Percentiles rank a stretch among this genome's conserved stretches.
These are phyloP conservation scores for Phyllopteryx taeniolatus DNA, from an alignment of 2,113 vertebrate genomes.

Conservation along the genomic window DNA sequence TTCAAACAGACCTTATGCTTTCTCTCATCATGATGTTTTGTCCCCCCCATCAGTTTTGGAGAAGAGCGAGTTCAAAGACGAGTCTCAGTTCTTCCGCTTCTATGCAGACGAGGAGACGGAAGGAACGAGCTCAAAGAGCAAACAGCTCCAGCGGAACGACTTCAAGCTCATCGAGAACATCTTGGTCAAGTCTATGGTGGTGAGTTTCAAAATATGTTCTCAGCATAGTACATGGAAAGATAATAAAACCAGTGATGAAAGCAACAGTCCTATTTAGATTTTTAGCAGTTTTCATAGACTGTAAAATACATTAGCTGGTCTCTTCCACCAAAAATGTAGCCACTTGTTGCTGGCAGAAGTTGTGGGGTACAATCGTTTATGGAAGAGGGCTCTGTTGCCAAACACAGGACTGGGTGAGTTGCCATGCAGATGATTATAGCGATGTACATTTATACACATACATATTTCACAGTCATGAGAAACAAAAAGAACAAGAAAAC, in stretches of 20 bases:
- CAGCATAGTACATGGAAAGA: neutral
- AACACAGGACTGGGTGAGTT: neutral
- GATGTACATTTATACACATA: neutral
- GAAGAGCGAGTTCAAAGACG: conserved; percentile 98
- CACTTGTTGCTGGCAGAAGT: neutral
- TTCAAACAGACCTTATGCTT: neutral
- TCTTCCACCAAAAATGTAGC: neutral
- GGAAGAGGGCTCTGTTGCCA: neutral
- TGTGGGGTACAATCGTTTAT: neutral
- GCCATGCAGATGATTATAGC: too few species aligned
- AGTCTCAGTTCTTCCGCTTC: conserved; percentile 96
- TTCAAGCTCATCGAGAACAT: conserved; percentile 97
- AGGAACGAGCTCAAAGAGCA: conserved; percentile 88
- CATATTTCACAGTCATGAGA: neutral
- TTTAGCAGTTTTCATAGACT: neutral
- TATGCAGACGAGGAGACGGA: conserved; percentile 97
- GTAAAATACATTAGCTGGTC: neutral
- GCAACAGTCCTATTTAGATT: neutral
- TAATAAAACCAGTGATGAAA: neutral
- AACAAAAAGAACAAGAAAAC: neutral
- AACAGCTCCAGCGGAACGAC: conserved; percentile 87
- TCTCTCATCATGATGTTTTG: neutral
- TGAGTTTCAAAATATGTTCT: conserved; percentile 60
- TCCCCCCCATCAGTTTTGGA: conserved; percentile 81
- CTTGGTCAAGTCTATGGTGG: conserved; percentile 89